Evolutionary conservation across 2,113 vertebrate species (phyloP), one percentile per base, ranked within the genome.

Genomic region (Peromyscus californicus): DNA sequence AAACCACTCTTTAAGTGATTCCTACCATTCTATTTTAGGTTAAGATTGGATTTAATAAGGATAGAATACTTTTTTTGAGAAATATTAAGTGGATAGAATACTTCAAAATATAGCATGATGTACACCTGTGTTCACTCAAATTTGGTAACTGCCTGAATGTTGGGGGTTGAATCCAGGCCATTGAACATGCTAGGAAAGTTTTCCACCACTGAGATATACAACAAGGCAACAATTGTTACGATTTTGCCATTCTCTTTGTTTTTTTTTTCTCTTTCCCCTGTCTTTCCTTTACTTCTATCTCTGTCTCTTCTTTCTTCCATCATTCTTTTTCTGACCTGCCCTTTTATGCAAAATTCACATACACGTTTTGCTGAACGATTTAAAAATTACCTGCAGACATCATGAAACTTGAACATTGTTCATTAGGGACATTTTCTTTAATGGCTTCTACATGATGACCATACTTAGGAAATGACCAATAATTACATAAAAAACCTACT

Each of bases 11-110:
- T 69, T 89, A 69, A 67, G 0, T 76, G 59, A 80, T 90, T 54
- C 57, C 78, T 87, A 0, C 16, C 29, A 75, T 87, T 94, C 4
- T 21, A 51, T 90, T 93, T 91, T 92, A 36, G 83, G 10, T 65
- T 88, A 83, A 96, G 90, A 75, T 97, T 92, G 82, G 19, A 72
- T 69, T 78, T 93, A 87, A 89, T 92, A 75, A 93, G 36, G 5
- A 75, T n/a, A 93, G 31, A 72, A 54, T 70, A 48, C 79, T 65
- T 89, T 61, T 92, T 95, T 95, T 83, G 36, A 96, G 92, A 90
- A 75, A 67, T 76, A 78, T 96, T 9, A 90, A 89, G 90, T 91
- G 59, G 63, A 65, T 36, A 59, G 5, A 82, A 36, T 80, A 65
- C 7, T n/a, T 95, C 36, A 93, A 89, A 93, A 33, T 89, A 95